phyloP scores from a whole-genome alignment of 1,140 invertebrate species.

The Zeugodacus cucurbitae region DNA sequence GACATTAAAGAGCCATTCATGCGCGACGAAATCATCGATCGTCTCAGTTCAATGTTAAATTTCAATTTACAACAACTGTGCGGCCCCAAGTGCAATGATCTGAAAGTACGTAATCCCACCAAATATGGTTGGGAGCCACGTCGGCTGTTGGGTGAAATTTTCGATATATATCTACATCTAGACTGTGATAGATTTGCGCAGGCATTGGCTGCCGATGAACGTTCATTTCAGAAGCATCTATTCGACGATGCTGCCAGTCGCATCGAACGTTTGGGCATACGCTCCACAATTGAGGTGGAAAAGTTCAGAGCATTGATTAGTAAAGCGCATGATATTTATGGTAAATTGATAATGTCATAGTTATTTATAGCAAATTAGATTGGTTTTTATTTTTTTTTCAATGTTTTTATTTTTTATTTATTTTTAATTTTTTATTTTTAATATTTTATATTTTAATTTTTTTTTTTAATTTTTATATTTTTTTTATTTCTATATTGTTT shows the following conservation, averaged over 20 bases:
- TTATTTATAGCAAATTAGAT: too few species aligned
- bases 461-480: too few species aligned
- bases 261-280: slow-evolving; percentile 84
- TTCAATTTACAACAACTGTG: slow-evolving; percentile 97
- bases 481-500: too few species aligned
- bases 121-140: slow-evolving; percentile 98
- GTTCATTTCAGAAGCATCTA: slow-evolving; percentile 92
- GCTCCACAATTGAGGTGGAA: slow-evolving; percentile 84
- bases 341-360: slow-evolving; percentile 68
- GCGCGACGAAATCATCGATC: slow-evolving; percentile 88
- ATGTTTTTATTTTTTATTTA: not conserved
- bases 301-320: slow-evolving; percentile 83
- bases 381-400: too few species aligned
- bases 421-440: not conserved
- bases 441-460: too few species aligned
- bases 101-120: slow-evolving; percentile 95
- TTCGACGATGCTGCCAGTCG: slow-evolving; percentile 89
- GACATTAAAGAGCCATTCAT: slow-evolving; percentile 96
- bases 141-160: slow-evolving; percentile 87
- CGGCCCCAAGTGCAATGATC: slow-evolving; percentile 95
- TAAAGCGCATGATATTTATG: slow-evolving; percentile 80
- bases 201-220: slow-evolving; percentile 90
- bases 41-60: slow-evolving; percentile 97
- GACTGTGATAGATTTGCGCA: slow-evolving; percentile 91
- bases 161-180: slow-evolving; percentile 96